phyloP scores from a whole-genome alignment of 2,797 vertebrate genomes.

The Myioborus miniatus region DNA sequence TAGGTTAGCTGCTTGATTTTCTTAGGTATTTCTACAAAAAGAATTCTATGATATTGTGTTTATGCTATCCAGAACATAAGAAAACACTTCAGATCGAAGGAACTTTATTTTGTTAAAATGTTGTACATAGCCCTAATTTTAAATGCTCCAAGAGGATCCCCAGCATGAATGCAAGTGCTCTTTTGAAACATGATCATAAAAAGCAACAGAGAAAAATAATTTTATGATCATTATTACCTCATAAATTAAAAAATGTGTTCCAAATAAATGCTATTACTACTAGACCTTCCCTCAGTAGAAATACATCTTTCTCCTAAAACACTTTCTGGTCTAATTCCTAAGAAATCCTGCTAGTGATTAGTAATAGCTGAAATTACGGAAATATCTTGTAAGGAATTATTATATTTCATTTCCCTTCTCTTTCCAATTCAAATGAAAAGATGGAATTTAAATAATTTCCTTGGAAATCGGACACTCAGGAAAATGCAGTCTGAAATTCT shows the following conservation, averaged over 20 bases:
- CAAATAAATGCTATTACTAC: not conserved
- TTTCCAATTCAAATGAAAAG: not conserved
- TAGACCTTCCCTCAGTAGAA: not conserved
- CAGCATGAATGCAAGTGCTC: not conserved
- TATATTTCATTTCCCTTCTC: not conserved
- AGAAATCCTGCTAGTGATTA: not conserved
- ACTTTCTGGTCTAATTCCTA: not conserved
- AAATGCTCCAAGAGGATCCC: not conserved
- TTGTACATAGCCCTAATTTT: not conserved
- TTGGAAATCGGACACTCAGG: not conserved
- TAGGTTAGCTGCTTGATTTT: not conserved
- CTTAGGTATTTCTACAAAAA: not conserved
- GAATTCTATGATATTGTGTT: not conserved
- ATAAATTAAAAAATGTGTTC: not conserved
- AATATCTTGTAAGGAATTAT: not conserved
- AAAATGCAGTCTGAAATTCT: not conserved
- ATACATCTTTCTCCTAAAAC: not conserved
- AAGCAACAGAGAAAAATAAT: not conserved
- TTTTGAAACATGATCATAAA: not conserved
- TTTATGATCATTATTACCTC: not conserved
- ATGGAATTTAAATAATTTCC: conserved; percentile 8
- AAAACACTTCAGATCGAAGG: not conserved
- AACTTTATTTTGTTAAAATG: not conserved
- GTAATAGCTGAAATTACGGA: not conserved
- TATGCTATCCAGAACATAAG: not conserved